Evolutionary conservation across 1,140 invertebrate species (phyloP).

Genomic region (Wasmannia auropunctata): DNA sequence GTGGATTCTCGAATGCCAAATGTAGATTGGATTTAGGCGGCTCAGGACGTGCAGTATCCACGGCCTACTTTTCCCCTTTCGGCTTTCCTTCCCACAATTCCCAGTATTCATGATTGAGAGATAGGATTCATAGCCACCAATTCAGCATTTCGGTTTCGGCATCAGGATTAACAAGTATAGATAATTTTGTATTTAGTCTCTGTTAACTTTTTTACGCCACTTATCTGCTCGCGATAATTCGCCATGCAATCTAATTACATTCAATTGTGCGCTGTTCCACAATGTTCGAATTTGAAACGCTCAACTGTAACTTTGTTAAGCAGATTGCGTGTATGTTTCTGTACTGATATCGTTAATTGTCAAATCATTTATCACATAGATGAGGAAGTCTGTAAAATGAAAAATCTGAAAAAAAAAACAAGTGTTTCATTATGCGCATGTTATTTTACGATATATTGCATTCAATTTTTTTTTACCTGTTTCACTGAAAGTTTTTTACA

Average conservation of each 20-base stretch:
- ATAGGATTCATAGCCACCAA: slow-evolving; percentile 45
- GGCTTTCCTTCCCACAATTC: neutral
- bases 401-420: neutral
- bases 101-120: neutral
- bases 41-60: slow-evolving; percentile 26
- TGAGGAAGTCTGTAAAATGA: neutral
- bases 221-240: slow-evolving; percentile 9
- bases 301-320: neutral
- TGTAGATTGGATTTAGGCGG: slow-evolving; percentile 65
- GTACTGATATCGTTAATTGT: neutral
- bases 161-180: slow-evolving; percentile 52
- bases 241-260: slow-evolving; percentile 22
- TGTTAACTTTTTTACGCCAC: slow-evolving; percentile 9
- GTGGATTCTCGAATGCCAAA: slow-evolving; percentile 48
- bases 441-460: neutral
- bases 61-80: slow-evolving; percentile 16
- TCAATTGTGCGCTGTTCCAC: neutral
- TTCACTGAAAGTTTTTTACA: neutral
- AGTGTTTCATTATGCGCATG: neutral
- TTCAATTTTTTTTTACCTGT: neutral
- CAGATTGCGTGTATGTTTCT: neutral
- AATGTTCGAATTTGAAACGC: neutral
- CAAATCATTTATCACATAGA: neutral
- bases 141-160: slow-evolving; percentile 49
- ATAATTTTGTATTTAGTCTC: slow-evolving; percentile 21